Percentiles rank a stretch among this genome's conserved stretches.
Evolutionary conservation across 2,113 vertebrate genomes (phyloP).

Genomic region (Phylloscopus trochiloides): DNA sequence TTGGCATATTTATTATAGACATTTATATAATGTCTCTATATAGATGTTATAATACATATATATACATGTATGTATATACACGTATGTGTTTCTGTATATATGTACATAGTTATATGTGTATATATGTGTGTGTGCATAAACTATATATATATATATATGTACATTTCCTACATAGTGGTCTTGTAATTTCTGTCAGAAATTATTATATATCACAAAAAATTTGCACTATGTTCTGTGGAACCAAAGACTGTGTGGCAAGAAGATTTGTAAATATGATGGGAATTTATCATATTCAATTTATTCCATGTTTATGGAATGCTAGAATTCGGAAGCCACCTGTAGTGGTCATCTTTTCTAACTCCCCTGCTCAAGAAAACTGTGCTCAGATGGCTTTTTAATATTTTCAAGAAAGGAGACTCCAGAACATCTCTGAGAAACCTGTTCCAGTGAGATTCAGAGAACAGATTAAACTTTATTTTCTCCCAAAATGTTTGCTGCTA

Average conservation of each 20-base stretch:
- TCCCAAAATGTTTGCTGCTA: rapidly evolving
- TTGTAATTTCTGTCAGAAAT: not conserved
- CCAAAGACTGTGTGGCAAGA: not conserved
- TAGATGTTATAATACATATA: too few species aligned
- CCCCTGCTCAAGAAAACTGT: rapidly evolving
- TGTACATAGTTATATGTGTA: not conserved
- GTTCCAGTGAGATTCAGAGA: not conserved
- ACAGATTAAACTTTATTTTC: not conserved
- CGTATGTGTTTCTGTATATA: rapidly evolving
- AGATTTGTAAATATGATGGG: not conserved
- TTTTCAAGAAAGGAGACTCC: not conserved
- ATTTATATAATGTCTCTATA: not conserved
- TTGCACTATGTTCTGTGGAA: not conserved
- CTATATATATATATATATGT: too few species aligned
- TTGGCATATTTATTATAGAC: rapidly evolving
- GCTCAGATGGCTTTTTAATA: not conserved
- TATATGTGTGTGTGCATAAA: too few species aligned
- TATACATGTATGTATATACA: too few species aligned
- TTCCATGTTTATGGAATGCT: not conserved
- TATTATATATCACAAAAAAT: not conserved
- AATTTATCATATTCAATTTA: not conserved
- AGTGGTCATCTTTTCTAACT: not conserved
- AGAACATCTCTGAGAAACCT: not conserved
- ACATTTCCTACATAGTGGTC: not conserved
- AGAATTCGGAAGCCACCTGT: not conserved